Conservation (phyloP, 2,113 vertebrate species). For the Xiphias gladius region DNA sequence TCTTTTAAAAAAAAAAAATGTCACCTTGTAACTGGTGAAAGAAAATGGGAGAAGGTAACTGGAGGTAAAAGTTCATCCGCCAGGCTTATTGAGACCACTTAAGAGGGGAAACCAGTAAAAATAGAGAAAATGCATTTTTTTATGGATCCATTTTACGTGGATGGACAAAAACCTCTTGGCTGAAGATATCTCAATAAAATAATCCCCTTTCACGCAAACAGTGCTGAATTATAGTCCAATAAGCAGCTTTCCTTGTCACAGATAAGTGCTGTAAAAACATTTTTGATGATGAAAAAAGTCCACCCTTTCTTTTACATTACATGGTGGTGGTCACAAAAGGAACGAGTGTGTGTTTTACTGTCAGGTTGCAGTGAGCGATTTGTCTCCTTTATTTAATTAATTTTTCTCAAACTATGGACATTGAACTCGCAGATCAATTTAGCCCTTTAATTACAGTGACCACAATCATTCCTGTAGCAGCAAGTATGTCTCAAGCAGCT, state of each 20-base stretch:
- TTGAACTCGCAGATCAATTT: neutral
- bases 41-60: conserved; percentile 1
- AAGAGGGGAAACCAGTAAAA: neutral
- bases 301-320: neutral
- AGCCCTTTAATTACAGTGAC: conserved; percentile 4
- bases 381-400: neutral
- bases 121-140: conserved; percentile 6
- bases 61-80: conserved; percentile 22
- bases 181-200: conserved; percentile 42
- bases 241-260: conserved; percentile 50
- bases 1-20: neutral
- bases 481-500: neutral
- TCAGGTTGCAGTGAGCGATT: neutral
- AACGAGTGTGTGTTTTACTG: neutral
- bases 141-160: conserved; percentile 22
- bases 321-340: neutral
- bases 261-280: conserved; percentile 30
- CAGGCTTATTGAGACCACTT: neutral
- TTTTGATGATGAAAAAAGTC: conserved; percentile 21
- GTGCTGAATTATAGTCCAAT: conserved; percentile 42
- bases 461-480: neutral
- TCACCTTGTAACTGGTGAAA: conserved; percentile 1
- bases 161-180: conserved; percentile 23
- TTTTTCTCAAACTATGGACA: neutral
- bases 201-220: conserved; percentile 57